A percentile compares a stretch with the other conserved stretches of the same genome.
Conservation (phyloP, 2,888 invertebrate species). For the Drosophila stalkeri region DNA sequence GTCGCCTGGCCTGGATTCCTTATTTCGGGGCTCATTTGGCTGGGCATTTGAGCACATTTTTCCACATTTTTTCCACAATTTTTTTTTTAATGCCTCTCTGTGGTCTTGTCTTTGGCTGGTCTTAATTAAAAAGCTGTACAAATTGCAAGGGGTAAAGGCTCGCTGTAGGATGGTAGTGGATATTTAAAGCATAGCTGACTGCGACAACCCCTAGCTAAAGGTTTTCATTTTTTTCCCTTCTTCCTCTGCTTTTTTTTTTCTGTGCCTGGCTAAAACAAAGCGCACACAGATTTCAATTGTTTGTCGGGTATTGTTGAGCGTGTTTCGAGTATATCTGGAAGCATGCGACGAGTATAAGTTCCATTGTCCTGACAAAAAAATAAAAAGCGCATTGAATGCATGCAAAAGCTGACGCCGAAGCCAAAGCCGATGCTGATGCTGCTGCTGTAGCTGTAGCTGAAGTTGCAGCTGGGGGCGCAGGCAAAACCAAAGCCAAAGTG, state of each 20-base stretch:
- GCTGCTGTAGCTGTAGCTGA: background rate
- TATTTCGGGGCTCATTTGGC: slow-evolving; percentile 56
- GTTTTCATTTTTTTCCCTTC: background rate
- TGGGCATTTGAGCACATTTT: slow-evolving; percentile 41
- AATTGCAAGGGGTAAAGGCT: slow-evolving; percentile 41
- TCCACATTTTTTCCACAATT: slow-evolving; percentile 5
- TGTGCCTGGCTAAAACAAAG: slow-evolving; percentile 72
- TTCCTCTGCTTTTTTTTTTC: slow-evolving; percentile 13
- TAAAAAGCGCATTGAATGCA: slow-evolving; percentile 62
- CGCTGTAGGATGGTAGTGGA: background rate
- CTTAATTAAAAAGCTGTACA: slow-evolving; percentile 78
- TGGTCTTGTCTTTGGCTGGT: slow-evolving; percentile 68
- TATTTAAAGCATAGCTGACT: slow-evolving; percentile 12
- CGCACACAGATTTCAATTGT: slow-evolving; percentile 80
- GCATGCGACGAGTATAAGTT: slow-evolving; percentile 63
- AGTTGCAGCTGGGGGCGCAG: background rate
- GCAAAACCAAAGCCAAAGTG: slow-evolving; percentile 7
- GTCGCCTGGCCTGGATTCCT: slow-evolving; percentile 58
- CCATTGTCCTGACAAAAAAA: slow-evolving; percentile 61
- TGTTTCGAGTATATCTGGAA: slow-evolving; percentile 65
- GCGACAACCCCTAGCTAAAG: slow-evolving; percentile 50
- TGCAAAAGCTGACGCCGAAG: slow-evolving; percentile 28
- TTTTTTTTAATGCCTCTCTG: slow-evolving; percentile 19
- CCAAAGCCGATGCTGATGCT: slow-evolving; percentile 18
- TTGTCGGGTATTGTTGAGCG: slow-evolving; percentile 72